Evolutionary conservation across 2,113 vertebrate genomes (phyloP).

Genomic region (Leptodactylus fuscus): DNA sequence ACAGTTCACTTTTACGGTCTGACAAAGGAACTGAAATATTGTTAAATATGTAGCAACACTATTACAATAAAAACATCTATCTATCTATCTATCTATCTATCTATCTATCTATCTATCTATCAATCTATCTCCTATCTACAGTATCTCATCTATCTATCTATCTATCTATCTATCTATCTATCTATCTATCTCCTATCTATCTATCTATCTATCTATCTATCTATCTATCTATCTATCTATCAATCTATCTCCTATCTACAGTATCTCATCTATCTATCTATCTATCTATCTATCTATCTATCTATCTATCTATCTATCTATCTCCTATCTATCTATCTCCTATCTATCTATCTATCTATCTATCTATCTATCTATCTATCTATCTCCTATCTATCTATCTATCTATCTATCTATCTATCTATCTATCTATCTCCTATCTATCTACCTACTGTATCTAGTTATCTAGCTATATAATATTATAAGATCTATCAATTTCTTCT

Average conservation of each 20-base stretch:
- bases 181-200: neutral
- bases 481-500: too few relatives aligned
- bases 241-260: neutral
- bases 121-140: neutral
- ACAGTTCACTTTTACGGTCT: too few relatives aligned
- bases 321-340: neutral
- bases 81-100: slow-evolving; percentile 6
- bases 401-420: neutral
- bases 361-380: too few relatives aligned
- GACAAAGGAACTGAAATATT: too few relatives aligned
- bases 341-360: neutral
- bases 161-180: neutral
- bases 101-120: neutral
- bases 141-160: neutral
- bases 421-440: neutral
- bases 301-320: neutral
- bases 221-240: neutral
- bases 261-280: neutral
- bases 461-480: too few relatives aligned
- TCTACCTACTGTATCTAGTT: too few relatives aligned
- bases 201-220: slow-evolving; percentile 6
- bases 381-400: neutral
- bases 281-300: neutral
- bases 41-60: too few relatives aligned
- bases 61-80: too few relatives aligned